Evolutionary conservation across 2,113 vertebrate genomes (phyloP).

Genomic region (Capra hircus): DNA sequence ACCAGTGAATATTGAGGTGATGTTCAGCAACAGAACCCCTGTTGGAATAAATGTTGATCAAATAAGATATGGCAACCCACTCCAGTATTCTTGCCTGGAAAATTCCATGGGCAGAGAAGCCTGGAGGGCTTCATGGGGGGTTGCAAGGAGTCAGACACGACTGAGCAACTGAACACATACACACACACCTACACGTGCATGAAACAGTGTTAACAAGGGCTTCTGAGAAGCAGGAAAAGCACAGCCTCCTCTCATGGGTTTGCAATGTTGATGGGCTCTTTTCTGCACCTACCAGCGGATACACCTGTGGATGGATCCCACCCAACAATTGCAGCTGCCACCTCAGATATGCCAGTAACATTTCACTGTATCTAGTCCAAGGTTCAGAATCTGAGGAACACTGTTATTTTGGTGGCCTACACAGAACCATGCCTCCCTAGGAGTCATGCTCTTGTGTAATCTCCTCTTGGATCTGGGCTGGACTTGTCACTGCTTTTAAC

Average conservation of each 20-base stretch:
- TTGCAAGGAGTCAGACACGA: neutral
- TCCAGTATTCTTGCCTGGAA: neutral
- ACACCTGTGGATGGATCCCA: neutral
- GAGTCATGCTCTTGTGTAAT: neutral
- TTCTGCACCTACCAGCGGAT: neutral
- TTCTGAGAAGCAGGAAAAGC: neutral
- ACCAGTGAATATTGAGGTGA: neutral
- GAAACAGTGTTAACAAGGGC: neutral
- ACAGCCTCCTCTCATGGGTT: neutral
- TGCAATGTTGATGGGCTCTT: neutral
- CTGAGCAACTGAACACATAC: neutral
- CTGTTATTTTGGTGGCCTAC: neutral
- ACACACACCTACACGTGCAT: neutral
- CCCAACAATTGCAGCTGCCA: neutral
- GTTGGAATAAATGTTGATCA: neutral
- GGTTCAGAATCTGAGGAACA: neutral
- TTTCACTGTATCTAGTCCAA: neutral
- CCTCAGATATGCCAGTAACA: too few relatives aligned
- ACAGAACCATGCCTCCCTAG: neutral
- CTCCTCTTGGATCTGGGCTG: neutral
- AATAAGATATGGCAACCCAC: neutral
- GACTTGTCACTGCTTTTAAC: neutral
- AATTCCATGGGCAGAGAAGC: neutral
- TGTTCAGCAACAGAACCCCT: neutral
- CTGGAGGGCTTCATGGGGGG: neutral